These are phyloP conservation scores for Anableps anableps DNA, from an alignment of 2,797 vertebrate genomes.

Conservation along the genomic window DNA sequence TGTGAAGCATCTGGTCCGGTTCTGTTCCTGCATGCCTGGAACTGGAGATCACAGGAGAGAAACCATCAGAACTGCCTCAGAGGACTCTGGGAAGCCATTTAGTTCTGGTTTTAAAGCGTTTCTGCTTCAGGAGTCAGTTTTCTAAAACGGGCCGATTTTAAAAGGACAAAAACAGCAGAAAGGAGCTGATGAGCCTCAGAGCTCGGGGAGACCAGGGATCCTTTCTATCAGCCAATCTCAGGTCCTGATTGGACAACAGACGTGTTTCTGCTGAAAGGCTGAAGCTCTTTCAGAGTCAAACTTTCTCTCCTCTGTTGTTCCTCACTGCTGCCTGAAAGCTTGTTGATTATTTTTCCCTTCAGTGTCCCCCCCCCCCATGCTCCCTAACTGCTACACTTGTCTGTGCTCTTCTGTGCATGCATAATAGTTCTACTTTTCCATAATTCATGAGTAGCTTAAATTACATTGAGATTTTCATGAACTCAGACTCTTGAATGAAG, in stretches of 20 bases:
- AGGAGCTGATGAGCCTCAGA: slow-evolving; percentile 4
- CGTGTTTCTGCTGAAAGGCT: neutral
- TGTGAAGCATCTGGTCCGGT: slow-evolving; percentile 4
- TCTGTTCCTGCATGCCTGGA: neutral
- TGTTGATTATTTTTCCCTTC: slow-evolving; percentile 10
- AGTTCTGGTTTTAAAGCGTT: slow-evolving; percentile 43
- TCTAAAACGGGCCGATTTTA: neutral
- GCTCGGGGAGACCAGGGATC: neutral
- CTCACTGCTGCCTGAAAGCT: slow-evolving; percentile 20
- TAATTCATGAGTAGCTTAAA: slow-evolving; percentile 41
- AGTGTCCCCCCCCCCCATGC: neutral
- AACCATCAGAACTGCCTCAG: slow-evolving; percentile 32
- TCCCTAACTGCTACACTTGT: neutral
- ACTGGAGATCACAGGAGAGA: too few species aligned
- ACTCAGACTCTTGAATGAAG: slow-evolving; percentile 31
- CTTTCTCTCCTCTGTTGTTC: too few species aligned
- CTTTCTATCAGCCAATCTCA: slow-evolving; percentile 1
- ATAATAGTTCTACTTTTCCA: slow-evolving; percentile 2
- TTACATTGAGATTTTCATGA: slow-evolving; percentile 28
- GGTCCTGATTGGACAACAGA: neutral
- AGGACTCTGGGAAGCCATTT: slow-evolving; percentile 16
- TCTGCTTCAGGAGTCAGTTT: slow-evolving; percentile 46
- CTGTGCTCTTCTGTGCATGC: neutral
- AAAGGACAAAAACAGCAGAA: neutral
- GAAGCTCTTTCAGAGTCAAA: neutral